Conservation (phyloP, 1,140 invertebrate genomes). For the Acromyrmex charruanus region DNA sequence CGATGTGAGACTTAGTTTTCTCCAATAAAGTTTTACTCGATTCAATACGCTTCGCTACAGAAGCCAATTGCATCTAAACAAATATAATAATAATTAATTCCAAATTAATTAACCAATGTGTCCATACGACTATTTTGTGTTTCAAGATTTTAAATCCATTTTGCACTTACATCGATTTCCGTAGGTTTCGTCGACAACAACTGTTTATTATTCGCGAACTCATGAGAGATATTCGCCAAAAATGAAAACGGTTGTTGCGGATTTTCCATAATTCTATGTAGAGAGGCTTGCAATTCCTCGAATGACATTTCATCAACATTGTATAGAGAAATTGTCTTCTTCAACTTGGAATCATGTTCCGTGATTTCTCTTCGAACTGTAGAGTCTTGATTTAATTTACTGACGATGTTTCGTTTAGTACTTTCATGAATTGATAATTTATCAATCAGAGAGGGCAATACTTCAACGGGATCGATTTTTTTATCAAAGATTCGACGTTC, state of each 20-base stretch:
- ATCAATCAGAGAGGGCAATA: not conserved
- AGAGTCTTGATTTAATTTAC: slow-evolving; percentile 27
- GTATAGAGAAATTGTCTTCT: not conserved
- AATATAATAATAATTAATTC: not conserved
- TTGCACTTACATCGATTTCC: slow-evolving; percentile 71
- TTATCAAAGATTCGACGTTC: not conserved
- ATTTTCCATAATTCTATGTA: slow-evolving; percentile 67
- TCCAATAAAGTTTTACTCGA: slow-evolving; percentile 73
- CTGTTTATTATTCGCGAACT: slow-evolving; percentile 39
- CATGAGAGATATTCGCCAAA: slow-evolving; percentile 67
- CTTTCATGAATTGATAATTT: slow-evolving; percentile 5
- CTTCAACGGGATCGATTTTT: not conserved
- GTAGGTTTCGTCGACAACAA: slow-evolving; percentile 37
- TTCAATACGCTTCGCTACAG: slow-evolving; percentile 71
- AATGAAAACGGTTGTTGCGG: slow-evolving; percentile 74
- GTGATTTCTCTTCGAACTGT: not conserved
- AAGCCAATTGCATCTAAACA: slow-evolving; percentile 71
- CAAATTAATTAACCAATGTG: slow-evolving; percentile 19
- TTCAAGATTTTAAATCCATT: not conserved
- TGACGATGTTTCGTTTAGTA: not conserved
- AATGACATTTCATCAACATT: slow-evolving; percentile 47
- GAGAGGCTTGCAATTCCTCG: slow-evolving; percentile 63
- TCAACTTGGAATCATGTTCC: not conserved
- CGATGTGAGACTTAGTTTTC: slow-evolving; percentile 68
- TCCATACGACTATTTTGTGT: not conserved